Conservation (phyloP, 2,113 vertebrate species). For the Sorex fumeus region DNA sequence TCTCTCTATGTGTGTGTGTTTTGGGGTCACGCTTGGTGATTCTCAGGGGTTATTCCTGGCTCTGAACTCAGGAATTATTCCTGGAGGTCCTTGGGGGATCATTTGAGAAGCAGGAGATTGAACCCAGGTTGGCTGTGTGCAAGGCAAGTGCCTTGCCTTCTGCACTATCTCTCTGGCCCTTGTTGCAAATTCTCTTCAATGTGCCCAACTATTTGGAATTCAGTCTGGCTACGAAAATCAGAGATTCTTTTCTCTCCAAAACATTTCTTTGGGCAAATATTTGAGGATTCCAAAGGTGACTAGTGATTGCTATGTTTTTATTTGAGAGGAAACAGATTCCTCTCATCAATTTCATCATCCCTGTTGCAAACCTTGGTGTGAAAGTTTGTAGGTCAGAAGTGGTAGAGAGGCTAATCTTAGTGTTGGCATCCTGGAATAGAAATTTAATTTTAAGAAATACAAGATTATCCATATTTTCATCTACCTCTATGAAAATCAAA, state of each 20-base stretch:
- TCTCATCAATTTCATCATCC: constrained; percentile 14
- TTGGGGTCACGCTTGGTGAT: no score
- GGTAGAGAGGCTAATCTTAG: not conserved
- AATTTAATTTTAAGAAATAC: constrained; percentile 40
- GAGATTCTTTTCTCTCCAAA: constrained; percentile 55
- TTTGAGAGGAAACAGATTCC: constrained; percentile 54
- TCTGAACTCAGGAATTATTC: no score
- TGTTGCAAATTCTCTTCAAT: not conserved
- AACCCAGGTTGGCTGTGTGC: no score
- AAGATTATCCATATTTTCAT: constrained; percentile 53
- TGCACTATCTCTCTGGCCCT: no score
- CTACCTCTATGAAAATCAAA: constrained; percentile 63
- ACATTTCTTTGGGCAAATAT: constrained; percentile 55
- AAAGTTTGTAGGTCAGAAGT: not conserved
- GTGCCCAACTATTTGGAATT: constrained; percentile 17
- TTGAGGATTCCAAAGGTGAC: constrained; percentile 37
- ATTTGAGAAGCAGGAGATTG: no score
- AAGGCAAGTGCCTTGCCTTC: no score
- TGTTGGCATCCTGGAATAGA: constrained; percentile 27
- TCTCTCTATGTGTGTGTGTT: no score
- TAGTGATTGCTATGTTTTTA: not conserved
- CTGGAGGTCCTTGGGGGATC: no score
- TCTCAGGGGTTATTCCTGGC: no score
- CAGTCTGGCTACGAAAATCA: not conserved
- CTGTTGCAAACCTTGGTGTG: not conserved